A percentile compares a stretch with the other conserved stretches of the same genome.
phyloP scores from a whole-genome alignment of 2,888 invertebrate genomes.

The Melanchra persicariae region DNA sequence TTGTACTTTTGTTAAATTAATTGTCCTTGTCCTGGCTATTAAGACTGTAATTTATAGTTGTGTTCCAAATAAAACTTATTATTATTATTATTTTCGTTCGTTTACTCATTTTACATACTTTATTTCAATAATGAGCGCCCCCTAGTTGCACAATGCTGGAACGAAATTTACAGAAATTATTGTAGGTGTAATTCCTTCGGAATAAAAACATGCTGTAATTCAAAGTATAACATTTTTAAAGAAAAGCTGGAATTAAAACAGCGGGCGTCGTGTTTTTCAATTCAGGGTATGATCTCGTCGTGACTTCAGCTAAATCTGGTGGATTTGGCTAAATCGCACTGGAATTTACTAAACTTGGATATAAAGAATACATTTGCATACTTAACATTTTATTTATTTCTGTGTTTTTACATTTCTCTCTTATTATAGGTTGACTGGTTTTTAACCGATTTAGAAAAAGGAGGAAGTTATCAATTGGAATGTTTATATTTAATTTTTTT shows the following conservation, averaged over 20 bases:
- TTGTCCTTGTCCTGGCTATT: no score
- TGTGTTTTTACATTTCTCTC: neutral
- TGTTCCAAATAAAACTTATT: no score
- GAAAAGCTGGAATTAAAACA: neutral
- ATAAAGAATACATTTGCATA: slow-evolving; percentile 42
- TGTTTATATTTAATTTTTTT: no score
- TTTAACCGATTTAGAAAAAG: no score
- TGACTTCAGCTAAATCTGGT: slow-evolving; percentile 33
- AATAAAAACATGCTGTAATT: neutral
- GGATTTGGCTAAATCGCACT: slow-evolving; percentile 35
- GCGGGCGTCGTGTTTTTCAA: slow-evolving; percentile 31
- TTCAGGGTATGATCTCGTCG: slow-evolving; percentile 10
- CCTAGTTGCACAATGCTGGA: no score
- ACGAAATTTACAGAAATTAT: no score
- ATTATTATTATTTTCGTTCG: neutral
- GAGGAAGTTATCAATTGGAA: no score
- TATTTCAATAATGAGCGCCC: no score
- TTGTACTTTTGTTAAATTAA: no score
- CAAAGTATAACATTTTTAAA: neutral
- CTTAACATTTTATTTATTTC: slow-evolving; percentile 18
- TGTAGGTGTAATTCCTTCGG: neutral
- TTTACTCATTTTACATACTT: neutral
- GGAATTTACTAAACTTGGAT: slow-evolving; percentile 31
- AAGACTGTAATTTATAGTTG: no score
- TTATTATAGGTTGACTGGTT: no score